phyloP scores from a whole-genome alignment of 2,113 vertebrate genomes.

The Myotis brandtii region DNA sequence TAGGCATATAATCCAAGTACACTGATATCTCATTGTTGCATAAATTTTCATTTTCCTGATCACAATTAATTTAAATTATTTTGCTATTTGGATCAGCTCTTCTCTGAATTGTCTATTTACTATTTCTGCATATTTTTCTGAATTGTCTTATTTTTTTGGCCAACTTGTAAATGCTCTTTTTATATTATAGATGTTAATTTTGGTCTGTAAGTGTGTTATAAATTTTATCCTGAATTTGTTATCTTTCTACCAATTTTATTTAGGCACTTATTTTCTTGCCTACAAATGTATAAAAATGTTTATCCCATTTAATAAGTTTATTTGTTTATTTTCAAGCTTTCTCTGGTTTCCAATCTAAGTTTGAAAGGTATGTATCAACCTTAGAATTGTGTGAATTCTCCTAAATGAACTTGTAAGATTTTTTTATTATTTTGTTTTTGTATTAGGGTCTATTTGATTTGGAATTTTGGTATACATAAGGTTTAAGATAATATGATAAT shows the following conservation, averaged over 20 bases:
- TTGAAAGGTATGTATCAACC: not conserved
- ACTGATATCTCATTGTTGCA: not conserved
- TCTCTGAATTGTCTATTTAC: not conserved
- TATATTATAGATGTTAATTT: not conserved
- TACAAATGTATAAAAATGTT: not conserved
- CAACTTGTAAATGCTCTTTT: not conserved
- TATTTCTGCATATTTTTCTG: not conserved
- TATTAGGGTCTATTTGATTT: not conserved
- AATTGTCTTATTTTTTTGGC: not conserved
- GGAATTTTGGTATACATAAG: not conserved
- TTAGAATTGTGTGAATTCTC: not conserved
- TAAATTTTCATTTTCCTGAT: constrained; percentile 31
- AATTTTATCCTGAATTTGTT: constrained; percentile 19
- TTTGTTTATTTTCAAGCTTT: constrained; percentile 25
- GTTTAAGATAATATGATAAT: not conserved
- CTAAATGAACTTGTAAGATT: not conserved
- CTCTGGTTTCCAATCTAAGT: not conserved
- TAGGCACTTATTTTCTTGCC: not conserved
- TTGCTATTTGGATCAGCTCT: not conserved
- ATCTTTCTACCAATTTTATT: constrained; percentile 16
- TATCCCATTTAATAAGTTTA: not conserved
- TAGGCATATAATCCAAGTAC: not conserved
- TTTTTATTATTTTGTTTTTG: not conserved
- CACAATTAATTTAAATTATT: constrained; percentile 14
- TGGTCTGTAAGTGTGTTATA: not conserved